Evolutionary conservation across 2,113 vertebrate species (phyloP).

Genomic region (Pagrus major): DNA sequence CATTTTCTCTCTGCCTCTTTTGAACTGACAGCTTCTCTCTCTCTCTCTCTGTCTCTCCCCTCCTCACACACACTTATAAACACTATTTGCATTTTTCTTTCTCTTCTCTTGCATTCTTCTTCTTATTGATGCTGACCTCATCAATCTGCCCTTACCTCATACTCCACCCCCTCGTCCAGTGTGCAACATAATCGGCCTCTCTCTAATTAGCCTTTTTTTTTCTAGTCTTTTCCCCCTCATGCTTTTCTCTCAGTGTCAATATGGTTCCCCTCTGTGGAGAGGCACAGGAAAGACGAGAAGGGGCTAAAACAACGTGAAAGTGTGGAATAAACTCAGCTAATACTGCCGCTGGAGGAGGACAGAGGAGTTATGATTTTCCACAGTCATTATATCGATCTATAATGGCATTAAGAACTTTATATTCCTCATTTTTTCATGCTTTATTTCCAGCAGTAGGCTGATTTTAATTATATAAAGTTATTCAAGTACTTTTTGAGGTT

Average conservation of each 20-base stretch:
- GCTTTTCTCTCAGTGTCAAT: slow-evolving; percentile 31
- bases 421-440: not conserved
- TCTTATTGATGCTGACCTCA: slow-evolving; percentile 66
- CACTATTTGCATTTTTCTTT: slow-evolving; percentile 69
- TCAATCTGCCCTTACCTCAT: slow-evolving; percentile 55
- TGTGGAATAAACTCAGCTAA: not conserved
- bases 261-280: slow-evolving; percentile 34
- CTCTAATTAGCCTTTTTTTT: slow-evolving; percentile 24
- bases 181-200: slow-evolving; percentile 53
- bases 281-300: slow-evolving; percentile 6
- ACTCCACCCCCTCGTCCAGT: slow-evolving; percentile 43
- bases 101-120: slow-evolving; percentile 38
- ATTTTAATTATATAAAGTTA: not conserved
- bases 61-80: slow-evolving; percentile 41
- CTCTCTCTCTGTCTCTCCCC: not conserved
- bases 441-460: not conserved
- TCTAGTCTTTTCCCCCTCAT: not conserved
- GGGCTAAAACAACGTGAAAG: slow-evolving; percentile 1
- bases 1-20: slow-evolving; percentile 65
- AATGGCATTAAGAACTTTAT: not conserved
- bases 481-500: not conserved
- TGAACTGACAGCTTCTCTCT: slow-evolving; percentile 52
- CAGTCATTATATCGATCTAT: not conserved
- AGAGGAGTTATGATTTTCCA: not conserved
- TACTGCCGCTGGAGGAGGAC: not conserved